Percentiles rank a stretch among this genome's conserved stretches.
Evolutionary conservation across 2,113 vertebrate genomes (phyloP).

Genomic region (Galbula dea): DNA sequence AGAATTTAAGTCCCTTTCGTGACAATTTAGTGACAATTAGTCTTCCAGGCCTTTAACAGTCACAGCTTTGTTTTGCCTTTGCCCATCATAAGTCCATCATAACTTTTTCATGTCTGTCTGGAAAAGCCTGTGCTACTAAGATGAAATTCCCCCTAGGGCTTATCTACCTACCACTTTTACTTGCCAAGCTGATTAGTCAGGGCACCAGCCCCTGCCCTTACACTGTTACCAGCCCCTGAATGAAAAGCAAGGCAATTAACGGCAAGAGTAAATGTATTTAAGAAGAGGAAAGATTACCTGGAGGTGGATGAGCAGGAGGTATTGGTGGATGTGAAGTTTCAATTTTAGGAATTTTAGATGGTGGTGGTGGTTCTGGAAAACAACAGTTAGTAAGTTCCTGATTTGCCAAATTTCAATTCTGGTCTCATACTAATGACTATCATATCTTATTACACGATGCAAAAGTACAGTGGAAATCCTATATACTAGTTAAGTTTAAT

Average conservation of each 20-base stretch:
- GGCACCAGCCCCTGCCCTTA: neutral
- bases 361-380: slow-evolving; percentile 87
- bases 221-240: neutral
- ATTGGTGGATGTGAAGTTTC: slow-evolving; percentile 90
- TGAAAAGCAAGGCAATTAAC: neutral
- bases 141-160: neutral
- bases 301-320: slow-evolving; percentile 87
- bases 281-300: slow-evolving; percentile 76
- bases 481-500: neutral
- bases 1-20: neutral
- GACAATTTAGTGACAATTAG: neutral
- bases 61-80: neutral
- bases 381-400: neutral
- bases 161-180: neutral
- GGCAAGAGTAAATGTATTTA: neutral
- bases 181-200: neutral
- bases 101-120: neutral
- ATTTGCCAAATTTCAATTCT: neutral
- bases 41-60: neutral
- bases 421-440: neutral
- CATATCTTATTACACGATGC: neutral
- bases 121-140: neutral
- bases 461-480: neutral
- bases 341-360: slow-evolving; percentile 90
- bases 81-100: neutral